Evolutionary conservation across 2,888 invertebrate species (phyloP).

Genomic region (Pristionchus entomophagus): DNA sequence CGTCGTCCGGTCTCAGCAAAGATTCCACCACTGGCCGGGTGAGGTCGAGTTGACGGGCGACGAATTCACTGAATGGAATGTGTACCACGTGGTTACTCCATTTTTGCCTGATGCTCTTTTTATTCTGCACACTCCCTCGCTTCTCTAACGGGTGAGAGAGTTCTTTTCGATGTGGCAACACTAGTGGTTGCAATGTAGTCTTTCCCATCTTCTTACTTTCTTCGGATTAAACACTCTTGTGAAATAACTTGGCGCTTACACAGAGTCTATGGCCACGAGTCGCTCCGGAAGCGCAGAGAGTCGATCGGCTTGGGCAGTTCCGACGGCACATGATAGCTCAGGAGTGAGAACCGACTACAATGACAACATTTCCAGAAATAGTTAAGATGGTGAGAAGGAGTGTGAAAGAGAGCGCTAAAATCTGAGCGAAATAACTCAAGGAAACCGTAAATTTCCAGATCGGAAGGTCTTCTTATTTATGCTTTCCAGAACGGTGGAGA

Average conservation of each 20-base stretch:
- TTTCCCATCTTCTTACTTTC: no score
- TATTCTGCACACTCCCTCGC: no score
- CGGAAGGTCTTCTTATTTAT: constrained; percentile 4
- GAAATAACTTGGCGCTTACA: no score
- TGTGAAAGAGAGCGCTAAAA: neutral
- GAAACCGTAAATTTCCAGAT: neutral
- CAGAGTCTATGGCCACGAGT: constrained; percentile 92
- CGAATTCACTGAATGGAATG: constrained; percentile 81
- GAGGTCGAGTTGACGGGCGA: constrained; percentile 89
- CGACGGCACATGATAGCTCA: constrained; percentile 58
- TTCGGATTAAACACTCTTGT: no score
- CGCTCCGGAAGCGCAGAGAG: constrained; percentile 89
- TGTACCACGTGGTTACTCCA: neutral
- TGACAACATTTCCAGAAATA: neutral
- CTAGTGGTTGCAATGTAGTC: no score
- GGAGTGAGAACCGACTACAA: constrained; percentile 42
- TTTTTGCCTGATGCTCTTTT: constrained; percentile 21
- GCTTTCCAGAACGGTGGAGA: neutral
- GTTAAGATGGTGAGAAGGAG: neutral
- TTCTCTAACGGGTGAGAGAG: no score
- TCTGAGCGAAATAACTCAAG: neutral
- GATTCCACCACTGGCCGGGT: constrained; percentile 89
- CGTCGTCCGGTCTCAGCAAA: constrained; percentile 80
- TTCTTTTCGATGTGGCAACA: no score
- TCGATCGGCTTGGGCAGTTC: constrained; percentile 80